Base-by-base conservation (phyloP, 2,797 vertebrate species). In the Peromyscus eremicus region DNA sequence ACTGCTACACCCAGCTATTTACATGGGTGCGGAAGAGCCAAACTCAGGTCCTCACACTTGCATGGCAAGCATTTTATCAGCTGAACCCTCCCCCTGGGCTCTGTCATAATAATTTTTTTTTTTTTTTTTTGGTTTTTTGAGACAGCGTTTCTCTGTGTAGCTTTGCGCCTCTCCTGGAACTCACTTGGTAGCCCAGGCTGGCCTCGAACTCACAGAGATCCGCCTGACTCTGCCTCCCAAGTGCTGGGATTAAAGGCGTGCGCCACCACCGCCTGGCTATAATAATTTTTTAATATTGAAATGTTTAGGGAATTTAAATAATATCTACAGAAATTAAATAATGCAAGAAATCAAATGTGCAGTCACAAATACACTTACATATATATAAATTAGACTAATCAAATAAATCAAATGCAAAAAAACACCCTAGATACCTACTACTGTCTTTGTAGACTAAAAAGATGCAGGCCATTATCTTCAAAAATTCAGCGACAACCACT, bases 381-480 rank as follows among this genome's bases (percentile, higher is more conserved):
- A 75, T 32, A 85, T 66, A 4, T 11, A 73, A 92, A 46, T 71
- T 29, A 80, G 79, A 91, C 46, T 76, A 68, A 62, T 25, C 66
- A 43, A 27, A 77, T 3, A 25, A 70, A 83, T 92, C 91, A 88
- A 91, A 96, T 93, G 75, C 40, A 71, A 66, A 55, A 84, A 32
- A 49, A 1, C 6, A 34, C 49, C 55, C 94, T 86, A 76, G 92
- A 98, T 96, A 99, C 99, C 70, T 99, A 99, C 98, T 98, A 98
- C 98, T 98, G 68, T 99, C 99, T 98, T 99, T 99, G 98, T 99
- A 99, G 98, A 99, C 99, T 37, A 99, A 98, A 1, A 99, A 97
- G 97, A 99, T 88, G 93, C 99, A 99, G 97, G 99, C 98, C 94
- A 99, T 95, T 98, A 99, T 99, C 99, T 99, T 99, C 98, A 99